Percentiles rank a stretch among this genome's conserved stretches.
Conservation (phyloP, 2,113 vertebrate genomes). For the Parotia lawesii region DNA sequence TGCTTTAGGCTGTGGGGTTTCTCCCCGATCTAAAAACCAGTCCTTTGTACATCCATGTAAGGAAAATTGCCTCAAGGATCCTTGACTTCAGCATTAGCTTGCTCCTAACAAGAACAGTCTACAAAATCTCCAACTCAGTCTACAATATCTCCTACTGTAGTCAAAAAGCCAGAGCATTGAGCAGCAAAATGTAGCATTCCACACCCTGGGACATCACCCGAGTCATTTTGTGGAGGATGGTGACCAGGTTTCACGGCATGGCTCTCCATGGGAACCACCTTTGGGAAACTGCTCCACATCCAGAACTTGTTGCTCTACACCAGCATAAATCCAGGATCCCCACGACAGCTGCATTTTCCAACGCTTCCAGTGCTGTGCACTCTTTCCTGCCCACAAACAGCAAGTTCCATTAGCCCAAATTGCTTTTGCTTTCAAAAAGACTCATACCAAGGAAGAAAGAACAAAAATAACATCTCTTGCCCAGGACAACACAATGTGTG, state of each 20-base stretch:
- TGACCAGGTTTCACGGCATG: neutral
- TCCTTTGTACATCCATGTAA: neutral
- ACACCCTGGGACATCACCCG: accelerated
- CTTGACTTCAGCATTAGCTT: neutral
- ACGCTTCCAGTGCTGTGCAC: accelerated
- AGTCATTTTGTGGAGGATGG: neutral
- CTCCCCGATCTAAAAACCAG: neutral
- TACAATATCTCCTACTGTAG: accelerated
- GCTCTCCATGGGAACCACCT: neutral
- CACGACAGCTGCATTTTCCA: neutral
- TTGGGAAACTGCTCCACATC: neutral
- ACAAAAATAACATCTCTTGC: neutral
- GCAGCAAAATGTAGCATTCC: neutral
- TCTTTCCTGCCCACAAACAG: neutral
- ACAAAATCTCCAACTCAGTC: accelerated
- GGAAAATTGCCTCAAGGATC: neutral
- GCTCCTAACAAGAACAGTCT: neutral
- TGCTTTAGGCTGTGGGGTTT: neutral
- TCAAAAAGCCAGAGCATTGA: neutral
- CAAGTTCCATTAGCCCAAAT: neutral
- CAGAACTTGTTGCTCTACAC: neutral
- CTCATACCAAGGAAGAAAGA: neutral
- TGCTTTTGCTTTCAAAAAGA: neutral
- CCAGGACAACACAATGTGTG: neutral
- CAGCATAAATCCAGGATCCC: neutral